A percentile compares a stretch with the other conserved stretches of the same genome.
These are phyloP conservation scores for Pteronura brasiliensis DNA, from an alignment of 2,113 vertebrate species.

Conservation along the genomic window DNA sequence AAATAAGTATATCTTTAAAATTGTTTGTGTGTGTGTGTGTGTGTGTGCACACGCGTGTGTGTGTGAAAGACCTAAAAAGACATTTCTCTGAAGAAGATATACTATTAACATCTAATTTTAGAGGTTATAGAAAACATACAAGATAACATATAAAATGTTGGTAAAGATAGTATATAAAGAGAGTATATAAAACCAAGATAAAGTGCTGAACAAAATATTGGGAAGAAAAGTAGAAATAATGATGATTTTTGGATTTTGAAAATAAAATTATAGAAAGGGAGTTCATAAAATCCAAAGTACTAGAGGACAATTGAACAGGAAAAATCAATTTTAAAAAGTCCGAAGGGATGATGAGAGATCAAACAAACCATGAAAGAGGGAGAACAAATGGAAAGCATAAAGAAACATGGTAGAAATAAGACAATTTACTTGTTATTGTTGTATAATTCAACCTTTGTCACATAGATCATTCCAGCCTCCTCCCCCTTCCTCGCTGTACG, in stretches of 20 bases:
- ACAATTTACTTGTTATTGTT: background rate
- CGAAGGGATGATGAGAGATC: background rate
- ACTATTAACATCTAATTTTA: background rate
- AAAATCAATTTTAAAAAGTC: background rate
- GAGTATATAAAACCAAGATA: background rate
- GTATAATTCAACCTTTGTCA: background rate
- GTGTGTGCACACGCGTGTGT: background rate
- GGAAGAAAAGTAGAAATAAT: background rate
- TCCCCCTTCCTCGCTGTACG: background rate
- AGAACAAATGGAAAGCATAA: background rate
- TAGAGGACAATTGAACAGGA: background rate
- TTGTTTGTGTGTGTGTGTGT: background rate
- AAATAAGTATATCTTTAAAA: background rate
- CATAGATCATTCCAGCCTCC: background rate
- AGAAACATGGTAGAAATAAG: background rate
- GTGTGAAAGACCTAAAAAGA: background rate
- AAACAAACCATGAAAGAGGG: background rate
- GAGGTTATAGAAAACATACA: background rate
- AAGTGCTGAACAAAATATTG: background rate
- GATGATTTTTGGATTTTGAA: background rate
- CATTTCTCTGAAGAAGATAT: background rate
- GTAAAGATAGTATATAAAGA: background rate
- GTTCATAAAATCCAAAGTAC: background rate
- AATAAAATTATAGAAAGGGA: background rate
- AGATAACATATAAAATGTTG: background rate